phyloP scores from a whole-genome alignment of 2,888 invertebrate genomes.

The Clistopyga incitator region DNA sequence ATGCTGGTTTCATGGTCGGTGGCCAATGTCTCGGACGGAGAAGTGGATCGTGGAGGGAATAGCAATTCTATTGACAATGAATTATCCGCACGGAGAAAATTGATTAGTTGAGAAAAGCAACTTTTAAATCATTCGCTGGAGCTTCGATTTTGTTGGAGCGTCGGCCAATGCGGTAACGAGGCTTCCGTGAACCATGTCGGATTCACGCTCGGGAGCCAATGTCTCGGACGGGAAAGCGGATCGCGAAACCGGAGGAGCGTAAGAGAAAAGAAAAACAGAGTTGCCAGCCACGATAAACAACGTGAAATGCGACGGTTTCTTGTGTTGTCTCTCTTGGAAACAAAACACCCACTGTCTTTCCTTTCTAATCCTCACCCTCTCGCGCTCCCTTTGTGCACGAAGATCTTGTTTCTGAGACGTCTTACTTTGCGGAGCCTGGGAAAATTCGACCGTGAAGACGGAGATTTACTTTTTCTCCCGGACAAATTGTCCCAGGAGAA shows the following conservation, averaged over 20 bases:
- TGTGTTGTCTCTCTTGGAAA: conserved; percentile 6
- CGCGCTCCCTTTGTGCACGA: background rate
- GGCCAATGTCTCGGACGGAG: background rate
- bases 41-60: no score
- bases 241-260: conserved; percentile 17
- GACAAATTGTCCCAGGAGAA: conserved; percentile 42
- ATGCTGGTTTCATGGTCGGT: background rate
- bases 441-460: conserved; percentile 31
- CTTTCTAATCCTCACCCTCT: conserved; percentile 16
- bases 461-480: conserved; percentile 46
- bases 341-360: conserved; percentile 30
- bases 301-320: conserved; percentile 38
- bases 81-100: no score
- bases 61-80: no score
- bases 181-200: background rate
- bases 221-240: conserved; percentile 6
- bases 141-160: background rate
- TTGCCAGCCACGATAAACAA: conserved; percentile 40
- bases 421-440: conserved; percentile 31
- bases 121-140: background rate
- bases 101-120: no score
- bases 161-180: conserved; percentile 1
- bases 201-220: background rate
- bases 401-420: conserved; percentile 49
- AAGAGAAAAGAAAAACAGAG: conserved; percentile 4